phyloP scores from a whole-genome alignment of 1,140 invertebrate species.

The Pseudomyrmex sp. region DNA sequence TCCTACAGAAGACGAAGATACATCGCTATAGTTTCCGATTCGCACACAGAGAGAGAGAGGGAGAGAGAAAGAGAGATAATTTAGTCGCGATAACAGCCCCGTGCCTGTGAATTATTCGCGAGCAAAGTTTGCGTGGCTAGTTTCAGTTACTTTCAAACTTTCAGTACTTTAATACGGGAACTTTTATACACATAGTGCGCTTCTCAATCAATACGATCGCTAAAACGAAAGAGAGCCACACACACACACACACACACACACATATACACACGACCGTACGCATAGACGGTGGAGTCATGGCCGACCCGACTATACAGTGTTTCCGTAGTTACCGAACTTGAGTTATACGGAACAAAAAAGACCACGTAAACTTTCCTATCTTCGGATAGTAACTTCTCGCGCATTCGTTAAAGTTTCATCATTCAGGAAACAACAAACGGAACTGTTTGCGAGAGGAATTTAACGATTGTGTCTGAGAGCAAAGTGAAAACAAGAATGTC shows the following conservation, averaged over 20 bases:
- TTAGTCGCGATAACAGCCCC: not conserved
- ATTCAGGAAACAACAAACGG: conserved; percentile 4
- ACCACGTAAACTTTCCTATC: conserved; percentile 2
- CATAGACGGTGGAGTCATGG: conserved; percentile 22
- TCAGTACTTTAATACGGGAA: conserved; percentile 6
- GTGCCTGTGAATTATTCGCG: conserved; percentile 29
- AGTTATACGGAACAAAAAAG: not conserved
- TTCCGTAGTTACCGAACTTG: conserved; percentile 22
- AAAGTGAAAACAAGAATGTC: too few species aligned
- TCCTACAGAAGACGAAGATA: conserved; percentile 9
- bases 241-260: not conserved
- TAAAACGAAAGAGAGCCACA: conserved; percentile 1
- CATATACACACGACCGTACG: not conserved
- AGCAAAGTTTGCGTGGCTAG: conserved; percentile 22
- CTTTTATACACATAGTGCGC: not conserved
- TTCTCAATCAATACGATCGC: conserved; percentile 23
- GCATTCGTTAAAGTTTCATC: conserved; percentile 20
- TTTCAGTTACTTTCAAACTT: conserved; percentile 18
- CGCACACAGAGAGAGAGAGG: too few species aligned
- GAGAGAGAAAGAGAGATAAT: not conserved
- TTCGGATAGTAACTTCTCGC: conserved; percentile 20
- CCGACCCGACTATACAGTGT: conserved; percentile 1
- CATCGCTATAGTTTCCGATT: conserved; percentile 18
- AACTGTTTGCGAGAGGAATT: conserved; percentile 21
- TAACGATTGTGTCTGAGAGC: conserved; percentile 1